A percentile compares a stretch with the other conserved stretches of the same genome.
Conservation (phyloP, 2,113 vertebrate genomes). For the Lipophrys pholis region DNA sequence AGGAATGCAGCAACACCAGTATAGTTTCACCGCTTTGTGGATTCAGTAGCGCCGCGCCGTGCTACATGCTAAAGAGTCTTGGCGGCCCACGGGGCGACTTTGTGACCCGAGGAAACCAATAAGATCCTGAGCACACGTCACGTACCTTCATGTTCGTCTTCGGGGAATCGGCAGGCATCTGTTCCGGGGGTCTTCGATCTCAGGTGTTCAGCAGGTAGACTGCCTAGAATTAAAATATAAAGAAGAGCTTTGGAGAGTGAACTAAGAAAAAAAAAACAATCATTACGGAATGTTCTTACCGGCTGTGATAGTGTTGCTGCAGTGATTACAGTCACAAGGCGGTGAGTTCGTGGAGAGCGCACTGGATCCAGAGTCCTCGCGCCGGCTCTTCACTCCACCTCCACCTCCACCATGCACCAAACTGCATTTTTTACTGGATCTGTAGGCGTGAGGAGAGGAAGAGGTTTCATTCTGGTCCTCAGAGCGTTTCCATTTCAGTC, state of each 20-base stretch:
- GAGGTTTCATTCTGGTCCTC: constrained; percentile 38
- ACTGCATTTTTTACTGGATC: constrained; percentile 92
- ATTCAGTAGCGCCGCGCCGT: too few species aligned
- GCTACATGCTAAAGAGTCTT: too few species aligned
- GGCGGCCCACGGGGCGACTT: too few species aligned
- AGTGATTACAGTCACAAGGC: constrained; percentile 89
- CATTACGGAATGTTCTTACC: constrained; percentile 78
- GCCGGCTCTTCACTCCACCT: constrained; percentile 85
- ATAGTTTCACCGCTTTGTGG: too few species aligned
- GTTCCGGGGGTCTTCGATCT: constrained; percentile 89
- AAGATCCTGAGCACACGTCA: too few species aligned
- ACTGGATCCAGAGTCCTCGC: constrained; percentile 91
- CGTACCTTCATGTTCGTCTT: constrained; percentile 87
- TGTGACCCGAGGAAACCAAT: too few species aligned
- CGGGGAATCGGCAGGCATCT: constrained; percentile 78
- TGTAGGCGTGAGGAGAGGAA: constrained; percentile 81
- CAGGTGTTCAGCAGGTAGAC: constrained; percentile 90
- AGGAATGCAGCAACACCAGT: too few species aligned
- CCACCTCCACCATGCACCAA: constrained; percentile 87
- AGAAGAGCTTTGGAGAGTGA: too few species aligned
- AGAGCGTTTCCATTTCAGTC: constrained; percentile 16
- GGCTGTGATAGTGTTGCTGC: constrained; percentile 92
- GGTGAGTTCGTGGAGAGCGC: constrained; percentile 90
- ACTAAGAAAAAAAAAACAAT: too few species aligned
- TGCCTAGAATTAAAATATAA: constrained; percentile 78